Conservation (phyloP, 2,888 invertebrate genomes). For the Lagria hirta region DNA sequence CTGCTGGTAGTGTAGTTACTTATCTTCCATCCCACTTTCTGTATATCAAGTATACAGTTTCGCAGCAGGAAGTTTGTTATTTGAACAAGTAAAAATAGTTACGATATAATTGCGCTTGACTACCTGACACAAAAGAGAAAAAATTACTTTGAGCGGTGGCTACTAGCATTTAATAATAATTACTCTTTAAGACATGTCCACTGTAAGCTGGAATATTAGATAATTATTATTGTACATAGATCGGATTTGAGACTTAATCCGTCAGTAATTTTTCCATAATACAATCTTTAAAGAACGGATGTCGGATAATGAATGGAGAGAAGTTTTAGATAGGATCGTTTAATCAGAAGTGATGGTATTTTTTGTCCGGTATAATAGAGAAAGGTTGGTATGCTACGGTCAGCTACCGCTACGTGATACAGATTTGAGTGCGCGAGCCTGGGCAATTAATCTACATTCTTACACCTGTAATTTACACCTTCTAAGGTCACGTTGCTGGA, state of each 20-base stretch:
- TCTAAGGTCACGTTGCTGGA: constrained; percentile 36
- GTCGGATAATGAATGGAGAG: constrained; percentile 19
- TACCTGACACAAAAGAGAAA: constrained; percentile 21
- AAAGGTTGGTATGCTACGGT: constrained; percentile 43
- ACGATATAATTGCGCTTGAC: constrained; percentile 28
- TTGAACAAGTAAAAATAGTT: constrained; percentile 28
- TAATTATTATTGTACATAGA: no score
- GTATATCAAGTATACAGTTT: constrained; percentile 31
- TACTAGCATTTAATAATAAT: no score
- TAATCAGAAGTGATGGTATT: constrained; percentile 35
- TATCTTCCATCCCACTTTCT: constrained; percentile 28
- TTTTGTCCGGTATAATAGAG: constrained; percentile 41
- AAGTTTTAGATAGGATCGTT: constrained; percentile 24
- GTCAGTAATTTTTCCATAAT: no score
- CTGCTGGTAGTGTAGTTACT: constrained; percentile 25
- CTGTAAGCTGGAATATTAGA: no score
- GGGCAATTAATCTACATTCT: constrained; percentile 46
- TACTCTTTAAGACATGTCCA: no score
- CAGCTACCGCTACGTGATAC: constrained; percentile 46
- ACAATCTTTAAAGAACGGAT: no score
- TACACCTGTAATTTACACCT: constrained; percentile 47
- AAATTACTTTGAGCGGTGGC: no score
- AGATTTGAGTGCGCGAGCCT: constrained; percentile 39
- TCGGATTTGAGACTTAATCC: no score
- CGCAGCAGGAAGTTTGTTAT: constrained; percentile 33